phyloP scores from a whole-genome alignment of 2,113 vertebrate species.

The Clarias batrachus region DNA sequence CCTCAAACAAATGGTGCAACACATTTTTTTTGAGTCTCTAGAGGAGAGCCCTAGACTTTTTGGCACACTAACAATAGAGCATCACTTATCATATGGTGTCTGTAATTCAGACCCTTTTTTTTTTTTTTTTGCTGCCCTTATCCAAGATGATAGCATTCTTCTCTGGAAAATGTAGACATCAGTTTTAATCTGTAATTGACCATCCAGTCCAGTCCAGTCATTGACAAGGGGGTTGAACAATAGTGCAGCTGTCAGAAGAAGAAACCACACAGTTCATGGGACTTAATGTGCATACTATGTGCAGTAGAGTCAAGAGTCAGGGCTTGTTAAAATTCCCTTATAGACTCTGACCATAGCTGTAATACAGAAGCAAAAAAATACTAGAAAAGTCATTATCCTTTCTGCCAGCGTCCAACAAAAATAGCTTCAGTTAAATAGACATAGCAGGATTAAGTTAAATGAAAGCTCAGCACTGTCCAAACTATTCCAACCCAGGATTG shows the following conservation, averaged over 20 bases:
- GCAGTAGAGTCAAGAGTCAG: background rate
- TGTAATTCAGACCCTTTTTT: conserved; percentile 28
- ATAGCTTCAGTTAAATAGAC: background rate
- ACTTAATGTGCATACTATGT: background rate
- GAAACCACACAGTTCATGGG: conserved; percentile 34
- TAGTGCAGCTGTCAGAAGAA: conserved; percentile 42
- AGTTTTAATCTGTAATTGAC: conserved; percentile 46
- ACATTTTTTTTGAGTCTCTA: conserved; percentile 40
- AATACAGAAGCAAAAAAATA: conserved; percentile 15
- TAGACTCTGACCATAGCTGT: conserved; percentile 1
- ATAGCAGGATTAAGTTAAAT: background rate
- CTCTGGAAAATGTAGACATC: conserved; percentile 37
- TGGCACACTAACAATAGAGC: conserved; percentile 37
- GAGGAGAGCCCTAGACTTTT: conserved; percentile 44
- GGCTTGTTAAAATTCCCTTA: conserved; percentile 29
- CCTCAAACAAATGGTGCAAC: conserved; percentile 47
- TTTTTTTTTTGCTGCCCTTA: conserved; percentile 30
- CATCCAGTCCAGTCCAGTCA: conserved; percentile 37
- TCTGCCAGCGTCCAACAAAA: background rate
- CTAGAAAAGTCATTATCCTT: background rate
- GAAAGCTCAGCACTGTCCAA: background rate
- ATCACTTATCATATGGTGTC: conserved; percentile 44
- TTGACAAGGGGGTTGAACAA: conserved; percentile 21
- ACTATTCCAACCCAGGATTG: background rate
- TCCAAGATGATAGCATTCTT: conserved; percentile 39